phyloP scores from a whole-genome alignment of 1,140 invertebrate genomes.

The Dysdera silvatica region DNA sequence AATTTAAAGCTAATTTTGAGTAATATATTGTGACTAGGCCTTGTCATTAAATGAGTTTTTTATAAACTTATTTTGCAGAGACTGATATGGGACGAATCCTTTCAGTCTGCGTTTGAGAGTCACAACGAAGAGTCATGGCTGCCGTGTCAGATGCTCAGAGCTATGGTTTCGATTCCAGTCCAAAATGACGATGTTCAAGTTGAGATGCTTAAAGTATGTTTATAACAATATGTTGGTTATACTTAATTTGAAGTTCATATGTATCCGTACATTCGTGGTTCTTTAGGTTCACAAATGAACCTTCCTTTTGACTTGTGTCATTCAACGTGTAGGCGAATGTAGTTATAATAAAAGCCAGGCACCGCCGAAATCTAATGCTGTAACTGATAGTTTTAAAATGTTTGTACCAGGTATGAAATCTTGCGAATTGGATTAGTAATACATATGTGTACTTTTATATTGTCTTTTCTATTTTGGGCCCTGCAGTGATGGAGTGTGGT shows the following conservation, averaged over 20 bases:
- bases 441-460: too few species aligned
- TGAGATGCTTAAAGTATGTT: slow-evolving; percentile 58
- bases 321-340: too few species aligned
- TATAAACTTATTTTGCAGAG: slow-evolving; percentile 53
- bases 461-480: too few species aligned
- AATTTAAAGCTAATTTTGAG: too few species aligned
- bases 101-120: slow-evolving; percentile 75
- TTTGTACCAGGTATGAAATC: too few species aligned
- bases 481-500: too few species aligned
- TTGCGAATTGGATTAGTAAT: too few species aligned
- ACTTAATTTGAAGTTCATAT: background rate
- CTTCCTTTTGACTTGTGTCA: too few species aligned
- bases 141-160: slow-evolving; percentile 74
- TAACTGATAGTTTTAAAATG: too few species aligned
- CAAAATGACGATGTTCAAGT: slow-evolving; percentile 67
- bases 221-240: background rate
- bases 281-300: too few species aligned
- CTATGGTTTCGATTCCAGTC: slow-evolving; percentile 65
- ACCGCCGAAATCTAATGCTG: too few species aligned
- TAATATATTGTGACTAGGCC: background rate
- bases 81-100: slow-evolving; percentile 79
- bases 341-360: too few species aligned
- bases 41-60: background rate
- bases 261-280: background rate
- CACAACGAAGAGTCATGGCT: slow-evolving; percentile 86